phyloP scores from a whole-genome alignment of 2,888 invertebrate species.

The Micropterix aruncella region DNA sequence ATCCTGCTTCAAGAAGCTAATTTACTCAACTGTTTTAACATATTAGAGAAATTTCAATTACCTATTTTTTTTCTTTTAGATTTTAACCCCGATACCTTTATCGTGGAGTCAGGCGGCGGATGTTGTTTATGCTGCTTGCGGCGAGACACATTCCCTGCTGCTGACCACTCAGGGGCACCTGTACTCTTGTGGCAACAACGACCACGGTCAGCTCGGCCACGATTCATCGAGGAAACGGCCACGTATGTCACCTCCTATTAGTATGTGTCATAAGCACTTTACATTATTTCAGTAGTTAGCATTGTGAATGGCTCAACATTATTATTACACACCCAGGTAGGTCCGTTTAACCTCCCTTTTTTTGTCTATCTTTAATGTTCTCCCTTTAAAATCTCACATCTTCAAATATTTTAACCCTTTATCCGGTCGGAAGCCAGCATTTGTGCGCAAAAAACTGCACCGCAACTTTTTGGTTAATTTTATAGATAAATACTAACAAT shows the following conservation, averaged over 20 bases:
- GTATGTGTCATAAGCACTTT: conserved; percentile 36
- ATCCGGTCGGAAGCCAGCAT: no score
- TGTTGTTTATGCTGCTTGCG: conserved; percentile 51
- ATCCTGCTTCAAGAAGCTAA: no score
- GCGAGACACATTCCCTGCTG: conserved; percentile 70
- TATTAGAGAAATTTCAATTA: no score
- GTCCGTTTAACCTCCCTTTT: no score
- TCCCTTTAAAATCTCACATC: no score
- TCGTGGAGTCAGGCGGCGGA: conserved; percentile 45
- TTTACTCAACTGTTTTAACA: no score
- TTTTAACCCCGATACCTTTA: conserved; percentile 44
- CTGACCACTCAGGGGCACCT: conserved; percentile 64
- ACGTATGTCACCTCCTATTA: conserved; percentile 40
- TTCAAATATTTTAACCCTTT: no score
- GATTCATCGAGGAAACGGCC: conserved; percentile 47
- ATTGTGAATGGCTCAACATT: conserved; percentile 2
- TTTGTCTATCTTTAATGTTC: no score
- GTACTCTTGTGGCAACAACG: conserved; percentile 88
- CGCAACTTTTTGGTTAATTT: no score
- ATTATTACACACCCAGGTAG: no score
- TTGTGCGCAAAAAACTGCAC: no score
- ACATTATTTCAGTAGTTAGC: conserved; percentile 2
- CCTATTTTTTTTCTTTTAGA: conserved; percentile 28
- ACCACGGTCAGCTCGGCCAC: conserved; percentile 82
- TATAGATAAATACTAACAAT: no score